phyloP scores from a whole-genome alignment of 2,113 vertebrate species.

The Erythrocercus mccallii region DNA sequence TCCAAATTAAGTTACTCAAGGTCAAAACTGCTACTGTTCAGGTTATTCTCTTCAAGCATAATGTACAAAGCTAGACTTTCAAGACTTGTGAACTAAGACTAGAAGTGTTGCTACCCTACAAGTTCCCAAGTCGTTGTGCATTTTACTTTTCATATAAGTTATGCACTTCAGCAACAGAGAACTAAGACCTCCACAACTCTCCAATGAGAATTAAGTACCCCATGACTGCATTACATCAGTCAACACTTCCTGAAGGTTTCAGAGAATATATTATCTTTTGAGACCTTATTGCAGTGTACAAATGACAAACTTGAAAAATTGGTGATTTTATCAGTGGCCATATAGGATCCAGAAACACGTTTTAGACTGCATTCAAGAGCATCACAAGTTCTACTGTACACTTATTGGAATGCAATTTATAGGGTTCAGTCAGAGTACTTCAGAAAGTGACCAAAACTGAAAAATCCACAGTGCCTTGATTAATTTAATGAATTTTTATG shows the following conservation, averaged over 20 bases:
- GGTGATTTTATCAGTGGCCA: not conserved
- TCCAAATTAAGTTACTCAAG: slow-evolving; percentile 53
- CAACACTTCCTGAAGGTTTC: not conserved
- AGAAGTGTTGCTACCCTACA: not conserved
- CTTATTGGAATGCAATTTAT: not conserved
- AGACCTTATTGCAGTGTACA: not conserved
- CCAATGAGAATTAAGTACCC: not conserved
- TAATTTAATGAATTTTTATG: not conserved
- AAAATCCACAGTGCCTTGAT: not conserved
- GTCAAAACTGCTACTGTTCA: slow-evolving; percentile 2
- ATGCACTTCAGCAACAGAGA: not conserved
- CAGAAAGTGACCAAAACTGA: not conserved
- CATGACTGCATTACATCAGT: not conserved
- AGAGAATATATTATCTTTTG: not conserved
- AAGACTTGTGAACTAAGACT: not conserved
- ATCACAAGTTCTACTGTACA: not conserved
- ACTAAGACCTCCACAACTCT: not conserved
- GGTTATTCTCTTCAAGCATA: not conserved
- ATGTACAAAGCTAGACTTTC: not conserved
- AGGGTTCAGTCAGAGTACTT: not conserved
- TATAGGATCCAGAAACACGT: not conserved
- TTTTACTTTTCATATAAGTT: not conserved
- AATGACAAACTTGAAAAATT: not conserved
- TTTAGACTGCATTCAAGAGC: not conserved
- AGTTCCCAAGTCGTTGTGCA: not conserved